phyloP scores from a whole-genome alignment of 2,888 invertebrate species.

The Agriopis leucophaearia region DNA sequence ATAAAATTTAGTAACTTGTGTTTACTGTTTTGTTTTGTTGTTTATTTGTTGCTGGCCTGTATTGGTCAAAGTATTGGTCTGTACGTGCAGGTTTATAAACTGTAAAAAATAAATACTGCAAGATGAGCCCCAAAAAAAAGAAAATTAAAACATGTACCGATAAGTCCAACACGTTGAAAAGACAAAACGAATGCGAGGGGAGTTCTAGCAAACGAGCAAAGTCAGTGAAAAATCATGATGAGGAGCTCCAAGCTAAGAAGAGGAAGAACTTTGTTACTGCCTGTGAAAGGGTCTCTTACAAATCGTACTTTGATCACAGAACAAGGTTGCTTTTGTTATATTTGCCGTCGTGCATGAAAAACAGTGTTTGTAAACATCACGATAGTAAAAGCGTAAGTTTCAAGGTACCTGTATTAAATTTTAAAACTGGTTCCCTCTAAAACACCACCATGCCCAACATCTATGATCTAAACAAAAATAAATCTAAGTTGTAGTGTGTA shows the following conservation, averaged over 20 bases:
- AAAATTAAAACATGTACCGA: constrained; percentile 51
- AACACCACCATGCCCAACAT: no score
- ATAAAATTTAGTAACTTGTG: no score
- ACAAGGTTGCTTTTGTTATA: constrained; percentile 64
- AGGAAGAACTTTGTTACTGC: constrained; percentile 74
- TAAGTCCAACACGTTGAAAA: constrained; percentile 45
- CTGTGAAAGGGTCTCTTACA: constrained; percentile 71
- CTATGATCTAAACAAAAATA: no score
- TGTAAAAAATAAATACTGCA: not conserved
- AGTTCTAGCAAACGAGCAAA: constrained; percentile 57
- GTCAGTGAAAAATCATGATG: constrained; percentile 49
- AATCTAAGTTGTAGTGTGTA: no score
- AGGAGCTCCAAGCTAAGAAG: constrained; percentile 58
- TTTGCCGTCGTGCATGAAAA: constrained; percentile 66
- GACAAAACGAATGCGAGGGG: constrained; percentile 49
- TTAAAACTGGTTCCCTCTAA: no score
- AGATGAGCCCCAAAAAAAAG: constrained; percentile 65
- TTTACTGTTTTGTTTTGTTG: no score
- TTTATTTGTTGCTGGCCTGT: no score
- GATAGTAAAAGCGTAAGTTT: constrained; percentile 56
- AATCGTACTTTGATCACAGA: constrained; percentile 65
- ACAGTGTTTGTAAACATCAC: constrained; percentile 60
- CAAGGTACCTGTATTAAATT: no score
- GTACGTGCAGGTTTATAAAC: not conserved
- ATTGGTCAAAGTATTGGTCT: no score